Conservation (phyloP, 2,888 invertebrate genomes). For the Phrixothrix hirtus region DNA sequence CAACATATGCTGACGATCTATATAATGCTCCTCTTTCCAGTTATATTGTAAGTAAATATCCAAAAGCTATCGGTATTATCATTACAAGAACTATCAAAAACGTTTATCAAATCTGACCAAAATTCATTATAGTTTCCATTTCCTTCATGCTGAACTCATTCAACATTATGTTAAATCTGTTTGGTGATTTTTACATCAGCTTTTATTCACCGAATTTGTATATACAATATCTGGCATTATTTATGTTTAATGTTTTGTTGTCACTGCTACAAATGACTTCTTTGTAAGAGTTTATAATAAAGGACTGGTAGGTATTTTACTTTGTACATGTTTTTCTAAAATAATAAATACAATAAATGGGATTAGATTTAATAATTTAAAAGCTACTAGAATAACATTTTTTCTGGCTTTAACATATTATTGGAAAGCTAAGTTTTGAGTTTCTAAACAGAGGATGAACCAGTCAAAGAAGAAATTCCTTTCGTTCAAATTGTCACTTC, state of each 20-base stretch:
- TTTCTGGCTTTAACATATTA: too few relatives aligned
- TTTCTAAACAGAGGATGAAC: slow-evolving; percentile 46
- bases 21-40: slow-evolving; percentile 40
- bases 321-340: too few relatives aligned
- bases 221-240: too few relatives aligned
- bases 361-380: too few relatives aligned
- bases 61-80: slow-evolving; percentile 7
- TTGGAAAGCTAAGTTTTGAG: slow-evolving; percentile 26
- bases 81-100: slow-evolving; percentile 6
- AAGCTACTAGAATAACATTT: too few relatives aligned
- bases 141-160: slow-evolving; percentile 19
- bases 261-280: too few relatives aligned
- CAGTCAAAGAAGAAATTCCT: slow-evolving; percentile 40
- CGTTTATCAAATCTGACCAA: slow-evolving; percentile 48
- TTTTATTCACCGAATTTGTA: too few relatives aligned
- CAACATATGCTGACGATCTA: slow-evolving; percentile 34
- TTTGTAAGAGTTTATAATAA: slow-evolving; percentile 11
- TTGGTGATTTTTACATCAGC: neutral
- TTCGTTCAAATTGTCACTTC: slow-evolving; percentile 33
- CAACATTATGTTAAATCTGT: too few relatives aligned
- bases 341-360: too few relatives aligned
- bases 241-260: too few relatives aligned
- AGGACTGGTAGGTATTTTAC: slow-evolving; percentile 26
- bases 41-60: slow-evolving; percentile 43
- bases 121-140: slow-evolving; percentile 14